Evolutionary conservation across 2,113 vertebrate genomes (phyloP).

Genomic region (Polyodon spathula): DNA sequence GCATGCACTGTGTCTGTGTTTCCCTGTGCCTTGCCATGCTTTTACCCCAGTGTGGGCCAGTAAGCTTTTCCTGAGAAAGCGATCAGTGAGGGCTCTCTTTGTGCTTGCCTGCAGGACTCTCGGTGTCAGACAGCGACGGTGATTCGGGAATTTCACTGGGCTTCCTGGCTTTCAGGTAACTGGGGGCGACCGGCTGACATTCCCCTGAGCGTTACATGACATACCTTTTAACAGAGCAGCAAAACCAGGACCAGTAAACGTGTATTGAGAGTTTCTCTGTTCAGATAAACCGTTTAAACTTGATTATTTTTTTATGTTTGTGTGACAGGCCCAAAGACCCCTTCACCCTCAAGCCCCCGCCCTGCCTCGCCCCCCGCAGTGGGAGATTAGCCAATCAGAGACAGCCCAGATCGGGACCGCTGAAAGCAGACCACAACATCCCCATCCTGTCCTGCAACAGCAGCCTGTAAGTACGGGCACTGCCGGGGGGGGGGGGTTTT

Average conservation of each 20-base stretch:
- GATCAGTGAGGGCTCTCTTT: not conserved
- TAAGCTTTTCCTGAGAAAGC: no score
- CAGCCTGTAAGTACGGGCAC: slow-evolving; percentile 3
- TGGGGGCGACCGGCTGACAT: slow-evolving; percentile 6
- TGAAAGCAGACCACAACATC: slow-evolving; percentile 15
- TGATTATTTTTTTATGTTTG: no score
- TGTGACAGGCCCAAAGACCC: no score
- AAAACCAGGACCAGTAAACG: no score
- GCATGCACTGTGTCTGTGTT: not conserved
- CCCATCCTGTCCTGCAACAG: not conserved
- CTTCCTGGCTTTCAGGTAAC: slow-evolving; percentile 18
- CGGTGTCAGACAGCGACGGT: slow-evolving; percentile 13
- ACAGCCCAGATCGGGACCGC: slow-evolving; percentile 1
- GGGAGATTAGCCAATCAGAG: not conserved
- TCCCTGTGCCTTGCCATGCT: not conserved
- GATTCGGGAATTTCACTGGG: slow-evolving; percentile 16
- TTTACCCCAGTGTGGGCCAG: not conserved
- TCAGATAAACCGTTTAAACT: no score
- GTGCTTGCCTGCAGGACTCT: not conserved
- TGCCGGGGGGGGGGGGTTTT: no score
- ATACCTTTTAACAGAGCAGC: no score
- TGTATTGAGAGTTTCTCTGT: no score
- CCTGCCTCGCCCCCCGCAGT: not conserved
- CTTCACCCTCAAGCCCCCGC: not conserved
- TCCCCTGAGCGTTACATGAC: not conserved